Evolutionary conservation across 92 coral and sea anemone species (phyloP).

Genomic region (Zoanthus sociatus): DNA sequence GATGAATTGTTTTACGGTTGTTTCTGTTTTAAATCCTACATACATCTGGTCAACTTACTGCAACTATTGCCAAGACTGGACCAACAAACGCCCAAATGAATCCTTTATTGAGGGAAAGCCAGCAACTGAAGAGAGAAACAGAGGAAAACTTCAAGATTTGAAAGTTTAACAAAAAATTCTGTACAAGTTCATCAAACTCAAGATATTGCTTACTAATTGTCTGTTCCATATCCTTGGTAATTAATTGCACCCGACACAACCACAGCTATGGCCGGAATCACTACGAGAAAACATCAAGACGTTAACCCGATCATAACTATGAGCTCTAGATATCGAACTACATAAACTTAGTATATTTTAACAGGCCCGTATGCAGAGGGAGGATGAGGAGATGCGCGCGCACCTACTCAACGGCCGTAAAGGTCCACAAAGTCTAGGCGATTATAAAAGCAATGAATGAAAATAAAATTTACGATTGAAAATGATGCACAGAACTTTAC

Average conservation of each 20-base stretch:
- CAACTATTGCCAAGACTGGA: constrained; percentile 86
- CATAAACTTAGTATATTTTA: too few relatives aligned
- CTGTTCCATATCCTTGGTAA: constrained; percentile 81
- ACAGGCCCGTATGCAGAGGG: too few relatives aligned
- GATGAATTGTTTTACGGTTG: background rate
- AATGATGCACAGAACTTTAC: too few relatives aligned
- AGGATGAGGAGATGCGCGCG: too few relatives aligned
- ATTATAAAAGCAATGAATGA: too few relatives aligned
- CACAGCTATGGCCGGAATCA: constrained; percentile 74
- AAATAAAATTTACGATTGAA: too few relatives aligned
- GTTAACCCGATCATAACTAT: too few relatives aligned
- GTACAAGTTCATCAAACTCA: background rate
- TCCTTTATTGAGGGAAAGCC: constrained; percentile 92
- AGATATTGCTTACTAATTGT: constrained; percentile 66
- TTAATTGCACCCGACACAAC: constrained; percentile 72
- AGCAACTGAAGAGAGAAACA: constrained; percentile 71
- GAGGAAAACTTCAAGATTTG: background rate
- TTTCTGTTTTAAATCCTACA: background rate
- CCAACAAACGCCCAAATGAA: constrained; percentile 98
- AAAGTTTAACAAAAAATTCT: background rate
- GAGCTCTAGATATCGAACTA: too few relatives aligned
- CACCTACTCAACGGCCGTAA: too few relatives aligned
- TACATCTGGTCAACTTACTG: constrained; percentile 68
- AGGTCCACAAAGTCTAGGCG: too few relatives aligned
- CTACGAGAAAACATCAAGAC: constrained; percentile 36